A percentile compares a stretch with the other conserved stretches of the same genome.
Conservation (phyloP, 2,797 vertebrate species). For the Meriones psammophilus region DNA sequence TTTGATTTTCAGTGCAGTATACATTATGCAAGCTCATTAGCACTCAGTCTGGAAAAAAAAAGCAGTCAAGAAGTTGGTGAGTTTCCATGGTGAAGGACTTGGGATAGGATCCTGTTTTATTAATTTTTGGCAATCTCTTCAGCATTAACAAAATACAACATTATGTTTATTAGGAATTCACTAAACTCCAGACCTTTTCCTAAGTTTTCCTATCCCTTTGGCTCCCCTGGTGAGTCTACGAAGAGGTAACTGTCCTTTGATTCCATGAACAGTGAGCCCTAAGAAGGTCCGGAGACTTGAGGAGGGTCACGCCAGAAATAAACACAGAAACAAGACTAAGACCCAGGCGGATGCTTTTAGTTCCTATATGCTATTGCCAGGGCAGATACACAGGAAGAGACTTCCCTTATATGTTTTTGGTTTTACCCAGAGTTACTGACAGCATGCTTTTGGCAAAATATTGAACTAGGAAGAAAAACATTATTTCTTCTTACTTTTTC, state of each 20-base stretch:
- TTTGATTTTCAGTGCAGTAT: slow-evolving; percentile 63
- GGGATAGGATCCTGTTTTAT: background rate
- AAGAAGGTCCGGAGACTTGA: background rate
- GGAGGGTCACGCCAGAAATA: background rate
- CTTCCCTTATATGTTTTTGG: background rate
- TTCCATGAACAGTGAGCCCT: slow-evolving; percentile 24
- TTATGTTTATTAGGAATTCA: background rate
- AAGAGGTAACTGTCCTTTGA: slow-evolving; percentile 11
- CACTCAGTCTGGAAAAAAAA: background rate
- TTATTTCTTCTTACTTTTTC: background rate
- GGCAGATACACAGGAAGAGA: background rate
- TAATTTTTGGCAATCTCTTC: slow-evolving; percentile 54
- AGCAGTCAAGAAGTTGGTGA: background rate
- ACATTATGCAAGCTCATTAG: slow-evolving; percentile 69
- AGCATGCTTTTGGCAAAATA: slow-evolving; percentile 19
- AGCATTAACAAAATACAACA: background rate
- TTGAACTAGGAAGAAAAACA: slow-evolving; percentile 31
- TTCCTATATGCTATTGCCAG: background rate
- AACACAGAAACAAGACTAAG: background rate
- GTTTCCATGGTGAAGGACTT: slow-evolving; percentile 23
- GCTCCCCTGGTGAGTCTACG: background rate
- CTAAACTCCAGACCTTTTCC: background rate
- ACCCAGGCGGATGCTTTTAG: background rate
- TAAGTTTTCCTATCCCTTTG: slow-evolving; percentile 33
- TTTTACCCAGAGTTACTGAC: background rate